Base-by-base conservation (phyloP, 1,140 invertebrate genomes). In the Psix sp. region DNA sequence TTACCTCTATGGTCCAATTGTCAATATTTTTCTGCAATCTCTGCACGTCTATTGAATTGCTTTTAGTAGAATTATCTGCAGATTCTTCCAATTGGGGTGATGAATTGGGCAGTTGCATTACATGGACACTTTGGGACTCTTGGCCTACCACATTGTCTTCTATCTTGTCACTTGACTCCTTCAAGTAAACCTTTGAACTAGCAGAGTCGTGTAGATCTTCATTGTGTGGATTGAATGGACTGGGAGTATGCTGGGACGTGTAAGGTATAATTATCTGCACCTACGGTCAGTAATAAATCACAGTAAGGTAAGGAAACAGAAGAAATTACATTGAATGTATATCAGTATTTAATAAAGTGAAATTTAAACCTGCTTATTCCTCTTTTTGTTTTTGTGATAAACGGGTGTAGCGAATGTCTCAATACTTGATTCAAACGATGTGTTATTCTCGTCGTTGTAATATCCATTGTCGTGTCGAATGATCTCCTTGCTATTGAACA, bases 1-100 rank as follows among this genome's bases (percentile, higher is more conserved):
- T 71, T 21, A 93, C 92, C 87, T 94, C 92, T 73, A 93, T 92
- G 1, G 93, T 94, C 94, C 94, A 95, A 24, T 93, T 92, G 77
- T 95, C 93, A 29, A 95, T 95, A 71, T 93, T 94, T 74, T 94
- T 93, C 79, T 94, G 93, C 39, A 94, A 80, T 77, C 91, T 91
- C 16, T 90, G 89, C 11, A 93, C 89, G 77, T 94, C 92, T 73
- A 93, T 92, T 0, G 90, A 89, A 29, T 89, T 89, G 56, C 89
- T 89, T 62, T 73, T 72, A 6, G 5, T 16, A 1, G 49, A 24
- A 0, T 2, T 18, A 0, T 66, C 14, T 1, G n/a, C 1, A 3
- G 39, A 6, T 9, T 29, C 9, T 38, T 72, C 60, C 42, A 72
- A 59, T 3, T 35, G 36, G 16, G 66, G 60, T 5, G 33, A 26